Conservation (phyloP, 2,113 vertebrate species). For the Globicephala melas region DNA sequence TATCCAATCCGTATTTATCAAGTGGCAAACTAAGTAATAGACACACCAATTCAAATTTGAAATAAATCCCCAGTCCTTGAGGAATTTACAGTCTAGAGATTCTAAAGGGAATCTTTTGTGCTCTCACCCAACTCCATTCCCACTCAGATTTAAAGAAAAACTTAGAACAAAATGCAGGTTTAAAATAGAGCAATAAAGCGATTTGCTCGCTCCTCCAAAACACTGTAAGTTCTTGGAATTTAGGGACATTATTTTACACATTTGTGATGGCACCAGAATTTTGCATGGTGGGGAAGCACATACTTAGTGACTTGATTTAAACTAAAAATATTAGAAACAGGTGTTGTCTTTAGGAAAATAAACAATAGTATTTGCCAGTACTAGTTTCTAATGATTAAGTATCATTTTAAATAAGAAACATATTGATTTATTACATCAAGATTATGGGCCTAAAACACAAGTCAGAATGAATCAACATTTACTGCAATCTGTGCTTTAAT, state of each 20-base stretch:
- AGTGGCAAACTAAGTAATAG: not conserved
- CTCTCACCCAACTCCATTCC: not conserved
- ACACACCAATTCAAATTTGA: conserved; percentile 11
- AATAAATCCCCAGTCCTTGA: not conserved
- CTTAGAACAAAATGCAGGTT: not conserved
- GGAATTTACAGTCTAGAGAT: not conserved
- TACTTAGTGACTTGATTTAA: conserved; percentile 23
- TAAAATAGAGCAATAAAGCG: conserved; percentile 2
- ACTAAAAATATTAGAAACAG: conserved; percentile 38
- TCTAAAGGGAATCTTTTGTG: not conserved
- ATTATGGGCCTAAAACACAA: not conserved
- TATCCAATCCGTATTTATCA: not conserved
- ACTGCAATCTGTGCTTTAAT: conserved; percentile 26
- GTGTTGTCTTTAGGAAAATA: conserved; percentile 36
- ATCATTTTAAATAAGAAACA: conserved; percentile 43
- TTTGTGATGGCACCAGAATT: conserved; percentile 24
- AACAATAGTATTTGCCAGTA: not conserved
- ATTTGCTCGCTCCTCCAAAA: not conserved
- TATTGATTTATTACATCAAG: conserved; percentile 36
- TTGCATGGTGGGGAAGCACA: not conserved
- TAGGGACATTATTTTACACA: conserved; percentile 20
- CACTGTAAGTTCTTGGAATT: not conserved
- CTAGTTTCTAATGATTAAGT: not conserved
- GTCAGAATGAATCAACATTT: conserved; percentile 20
- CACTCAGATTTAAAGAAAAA: conserved; percentile 2